These are phyloP conservation scores for Mormyrus lacerda DNA, from an alignment of 2,113 vertebrate genomes.

Conservation along the genomic window DNA sequence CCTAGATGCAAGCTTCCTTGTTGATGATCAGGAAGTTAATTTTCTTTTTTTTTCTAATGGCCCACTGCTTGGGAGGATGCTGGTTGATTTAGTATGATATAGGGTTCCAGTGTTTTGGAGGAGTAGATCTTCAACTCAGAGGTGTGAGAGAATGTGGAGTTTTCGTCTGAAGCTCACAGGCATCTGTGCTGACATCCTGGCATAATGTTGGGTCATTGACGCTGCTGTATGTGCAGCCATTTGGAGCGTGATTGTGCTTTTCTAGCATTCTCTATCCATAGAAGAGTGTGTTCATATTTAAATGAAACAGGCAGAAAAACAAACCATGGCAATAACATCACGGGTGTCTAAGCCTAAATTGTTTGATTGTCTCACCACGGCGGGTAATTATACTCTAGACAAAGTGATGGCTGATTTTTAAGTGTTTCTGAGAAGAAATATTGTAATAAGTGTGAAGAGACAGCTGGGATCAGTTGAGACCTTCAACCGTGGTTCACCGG, in stretches of 20 bases:
- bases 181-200: not conserved
- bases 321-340: not conserved
- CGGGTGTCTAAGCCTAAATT: not conserved
- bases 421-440: not conserved
- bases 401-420: not conserved
- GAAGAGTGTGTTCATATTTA: not conserved
- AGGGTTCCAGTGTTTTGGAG: slow-evolving; percentile 12
- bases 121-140: slow-evolving; percentile 15
- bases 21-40: slow-evolving; percentile 20
- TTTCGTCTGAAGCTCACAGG: slow-evolving; percentile 19
- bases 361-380: not conserved
- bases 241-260: not conserved
- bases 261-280: not conserved
- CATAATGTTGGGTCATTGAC: not conserved
- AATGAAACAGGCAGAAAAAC: not conserved
- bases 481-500: not conserved
- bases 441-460: not conserved
- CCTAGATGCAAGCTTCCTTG: slow-evolving; percentile 9
- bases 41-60: slow-evolving; percentile 6
- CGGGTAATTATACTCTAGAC: not conserved
- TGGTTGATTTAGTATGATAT: slow-evolving; percentile 14
- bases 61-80: slow-evolving; percentile 3
- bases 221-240: not conserved
- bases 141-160: slow-evolving; percentile 16
- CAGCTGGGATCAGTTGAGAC: not conserved